Evolutionary conservation across 2,888 invertebrate species (phyloP), one percentile per base, ranked within the genome.

Genomic region (Amblyteles armatorius): DNA sequence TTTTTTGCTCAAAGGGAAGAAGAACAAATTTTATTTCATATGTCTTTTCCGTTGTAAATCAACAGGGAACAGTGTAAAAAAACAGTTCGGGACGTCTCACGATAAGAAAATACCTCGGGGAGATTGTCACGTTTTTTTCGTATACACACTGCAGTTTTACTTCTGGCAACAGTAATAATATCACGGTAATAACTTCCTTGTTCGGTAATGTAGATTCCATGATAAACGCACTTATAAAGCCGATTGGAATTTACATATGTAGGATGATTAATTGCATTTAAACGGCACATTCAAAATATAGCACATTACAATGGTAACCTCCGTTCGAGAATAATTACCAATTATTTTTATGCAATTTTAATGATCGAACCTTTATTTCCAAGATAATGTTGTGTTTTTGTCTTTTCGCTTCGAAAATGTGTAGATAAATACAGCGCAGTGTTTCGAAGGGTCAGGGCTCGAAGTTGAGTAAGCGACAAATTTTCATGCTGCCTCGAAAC

Each of bases 31-130:
- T 7, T 36, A 36, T 9, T 36, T 36, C 7, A 36, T 36, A 9
- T 9, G 9, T 36, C 36, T 2, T 6, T 36, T 36, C 7, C 19
- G 65, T 36, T 19, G 19, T 67, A 19, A 7, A 22, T 19, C 36
- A 36, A 67, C 19, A 11, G 33, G 7, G 16, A 33, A 33, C 2
- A 33, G 13, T 67, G 22, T 29, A 52, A 22, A 40, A 13, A 29
- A 69, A 69, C 2, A 2, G 26, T 68, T 69, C 19, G 29, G n/a
- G 26, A 40, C 13, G 40, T 52, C 29, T 26, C 9, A 7, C 11
- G 77, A 65, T 77, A 72, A 72, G 22, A n/a, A 71, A 55, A 48
- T 65, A 36, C 52, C 19, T 72, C 68, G 13, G 22, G 44, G 44
- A 5, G 44, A 63, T 76, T 76, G 60, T 76, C 69, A 63, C 36